These are phyloP conservation scores for Apodemia zela DNA, from an alignment of 2,888 invertebrate genomes.

Conservation along the genomic window DNA sequence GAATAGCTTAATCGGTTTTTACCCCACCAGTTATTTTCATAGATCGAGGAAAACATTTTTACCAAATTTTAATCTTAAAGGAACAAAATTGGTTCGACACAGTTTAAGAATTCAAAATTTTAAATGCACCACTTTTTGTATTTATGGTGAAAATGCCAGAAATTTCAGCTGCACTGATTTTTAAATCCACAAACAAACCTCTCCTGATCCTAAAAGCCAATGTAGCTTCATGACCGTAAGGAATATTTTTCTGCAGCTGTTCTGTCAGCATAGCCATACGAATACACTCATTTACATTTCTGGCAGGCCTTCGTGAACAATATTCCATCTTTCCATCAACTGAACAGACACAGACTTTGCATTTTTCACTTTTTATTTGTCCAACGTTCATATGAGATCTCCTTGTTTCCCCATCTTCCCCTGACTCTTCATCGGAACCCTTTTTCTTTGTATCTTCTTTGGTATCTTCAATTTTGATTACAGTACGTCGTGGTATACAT, in stretches of 20 bases:
- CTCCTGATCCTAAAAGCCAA: constrained; percentile 51
- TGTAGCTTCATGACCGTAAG: constrained; percentile 46
- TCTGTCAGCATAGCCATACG: constrained; percentile 39
- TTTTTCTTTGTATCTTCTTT: neutral
- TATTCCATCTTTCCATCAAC: constrained; percentile 52
- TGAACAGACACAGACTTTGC: constrained; percentile 60
- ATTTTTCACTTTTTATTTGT: constrained; percentile 42
- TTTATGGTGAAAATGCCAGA: neutral
- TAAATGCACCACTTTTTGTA: neutral
- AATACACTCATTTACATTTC: constrained; percentile 61
- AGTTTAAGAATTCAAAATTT: too few relatives aligned
- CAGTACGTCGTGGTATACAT: constrained; percentile 61
- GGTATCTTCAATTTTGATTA: constrained; percentile 39
- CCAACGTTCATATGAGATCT: constrained; percentile 47
- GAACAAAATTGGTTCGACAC: too few relatives aligned
- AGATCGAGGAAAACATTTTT: too few relatives aligned
- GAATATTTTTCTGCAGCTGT: constrained; percentile 36
- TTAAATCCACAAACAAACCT: constrained; percentile 39
- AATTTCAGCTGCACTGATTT: constrained; percentile 38
- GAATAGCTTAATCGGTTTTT: too few relatives aligned
- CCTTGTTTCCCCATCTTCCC: constrained; percentile 26
- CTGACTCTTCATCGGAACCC: neutral
- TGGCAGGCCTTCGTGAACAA: constrained; percentile 55
- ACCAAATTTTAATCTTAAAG: too few relatives aligned
- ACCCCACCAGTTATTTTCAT: too few relatives aligned